Percentiles rank a stretch among this genome's conserved stretches.
These are phyloP conservation scores for Platyura marginata DNA, from an alignment of 1,140 invertebrate genomes.

Conservation along the genomic window DNA sequence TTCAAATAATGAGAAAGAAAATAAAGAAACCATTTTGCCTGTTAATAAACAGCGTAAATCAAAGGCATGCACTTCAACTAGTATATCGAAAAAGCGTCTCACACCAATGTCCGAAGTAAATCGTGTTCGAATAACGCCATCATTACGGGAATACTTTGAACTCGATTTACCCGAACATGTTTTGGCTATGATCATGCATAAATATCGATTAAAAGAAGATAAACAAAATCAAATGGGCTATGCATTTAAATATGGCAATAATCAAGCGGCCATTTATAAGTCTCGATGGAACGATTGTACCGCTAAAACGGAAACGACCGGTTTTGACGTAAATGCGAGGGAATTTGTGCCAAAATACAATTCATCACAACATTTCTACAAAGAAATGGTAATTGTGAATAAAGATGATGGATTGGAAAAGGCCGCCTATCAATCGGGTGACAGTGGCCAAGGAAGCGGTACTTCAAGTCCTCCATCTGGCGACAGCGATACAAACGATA, in stretches of 20 bases:
- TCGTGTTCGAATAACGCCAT: constrained; percentile 7
- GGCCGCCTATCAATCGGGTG: constrained; percentile 6
- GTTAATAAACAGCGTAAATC: background rate
- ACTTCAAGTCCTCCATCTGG: constrained; percentile 28
- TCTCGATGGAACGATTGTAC: too few species aligned
- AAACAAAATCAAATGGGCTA: constrained; percentile 51
- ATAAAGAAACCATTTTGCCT: background rate
- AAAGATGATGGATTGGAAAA: background rate
- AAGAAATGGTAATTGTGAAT: constrained; percentile 20
- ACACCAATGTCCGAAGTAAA: background rate
- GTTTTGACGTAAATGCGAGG: constrained; percentile 37
- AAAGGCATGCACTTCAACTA: background rate
- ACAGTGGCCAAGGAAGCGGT: constrained; percentile 11
- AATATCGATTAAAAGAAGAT: constrained; percentile 41
- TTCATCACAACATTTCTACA: constrained; percentile 4
- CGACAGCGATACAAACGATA: constrained; percentile 30
- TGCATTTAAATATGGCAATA: constrained; percentile 24
- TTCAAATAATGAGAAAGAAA: background rate
- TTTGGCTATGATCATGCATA: constrained; percentile 27
- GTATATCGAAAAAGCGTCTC: too few species aligned
- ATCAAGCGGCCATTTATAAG: background rate
- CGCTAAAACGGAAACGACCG: background rate
- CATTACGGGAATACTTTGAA: constrained; percentile 18
- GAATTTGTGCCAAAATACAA: constrained; percentile 35
- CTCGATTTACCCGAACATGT: constrained; percentile 23